phyloP scores from a whole-genome alignment of 1,140 invertebrate species.

The Bombyx mori region DNA sequence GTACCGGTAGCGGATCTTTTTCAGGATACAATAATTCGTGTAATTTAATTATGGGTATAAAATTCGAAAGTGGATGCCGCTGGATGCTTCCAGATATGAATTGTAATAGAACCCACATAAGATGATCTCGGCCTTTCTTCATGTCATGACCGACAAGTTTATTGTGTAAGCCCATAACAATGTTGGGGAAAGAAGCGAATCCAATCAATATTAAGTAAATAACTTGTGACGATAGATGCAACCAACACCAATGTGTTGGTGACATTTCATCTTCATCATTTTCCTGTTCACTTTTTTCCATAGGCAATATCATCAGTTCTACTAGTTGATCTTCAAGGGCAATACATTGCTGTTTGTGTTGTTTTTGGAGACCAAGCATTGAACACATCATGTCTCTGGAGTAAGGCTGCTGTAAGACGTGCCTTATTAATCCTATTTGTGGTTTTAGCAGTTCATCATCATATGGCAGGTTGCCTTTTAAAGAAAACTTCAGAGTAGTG shows the following conservation, averaged over 20 bases:
- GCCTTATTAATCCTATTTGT: conserved; percentile 88
- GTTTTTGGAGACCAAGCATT: conserved; percentile 94
- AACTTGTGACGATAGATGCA: conserved; percentile 94
- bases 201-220: conserved; percentile 97
- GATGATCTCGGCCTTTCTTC: conserved; percentile 90
- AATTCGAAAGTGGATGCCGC: conserved; percentile 91
- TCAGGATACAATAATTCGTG: conserved; percentile 95
- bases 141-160: conserved; percentile 87
- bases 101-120: conserved; percentile 98
- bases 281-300: conserved; percentile 88
- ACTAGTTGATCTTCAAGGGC: conserved; percentile 95
- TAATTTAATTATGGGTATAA: conserved; percentile 91
- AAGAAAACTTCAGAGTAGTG: conserved; percentile 85
- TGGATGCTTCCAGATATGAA: conserved; percentile 98
- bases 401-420: conserved; percentile 95
- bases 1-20: conserved; percentile 89
- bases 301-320: conserved; percentile 90
- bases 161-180: conserved; percentile 90
- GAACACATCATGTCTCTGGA: conserved; percentile 96
- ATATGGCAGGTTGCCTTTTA: conserved; percentile 94
- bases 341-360: conserved; percentile 90
- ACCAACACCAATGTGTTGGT: conserved; percentile 88
- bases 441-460: conserved; percentile 91
- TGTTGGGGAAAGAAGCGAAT: conserved; percentile 93
- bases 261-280: conserved; percentile 77